Percentiles rank a stretch among this genome's conserved stretches.
These are phyloP conservation scores for Acanthiza pusilla DNA, from an alignment of 2,797 vertebrate genomes.

Conservation along the genomic window DNA sequence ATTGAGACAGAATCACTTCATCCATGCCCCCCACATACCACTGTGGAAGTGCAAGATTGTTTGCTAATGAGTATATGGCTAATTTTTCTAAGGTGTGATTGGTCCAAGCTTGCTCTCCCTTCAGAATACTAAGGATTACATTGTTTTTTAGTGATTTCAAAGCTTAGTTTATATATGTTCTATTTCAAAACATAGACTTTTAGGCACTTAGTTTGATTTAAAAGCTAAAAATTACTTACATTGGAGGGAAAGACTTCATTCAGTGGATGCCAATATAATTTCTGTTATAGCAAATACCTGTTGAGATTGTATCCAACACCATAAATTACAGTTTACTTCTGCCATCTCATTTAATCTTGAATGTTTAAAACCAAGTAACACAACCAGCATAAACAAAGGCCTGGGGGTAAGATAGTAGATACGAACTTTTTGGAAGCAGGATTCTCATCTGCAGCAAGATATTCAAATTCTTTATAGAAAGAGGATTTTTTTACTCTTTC, in stretches of 20 bases:
- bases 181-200: neutral
- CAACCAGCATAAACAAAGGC: neutral
- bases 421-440: neutral
- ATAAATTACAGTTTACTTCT: neutral
- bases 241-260: neutral
- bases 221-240: neutral
- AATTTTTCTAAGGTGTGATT: neutral
- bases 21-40: neutral
- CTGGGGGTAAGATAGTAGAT: neutral
- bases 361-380: neutral
- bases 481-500: neutral
- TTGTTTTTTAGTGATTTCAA: neutral
- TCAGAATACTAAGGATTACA: neutral
- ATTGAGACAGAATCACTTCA: neutral
- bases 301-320: neutral
- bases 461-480: neutral
- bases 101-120: neutral
- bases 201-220: neutral
- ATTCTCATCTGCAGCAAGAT: neutral
- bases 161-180: neutral
- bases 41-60: neutral
- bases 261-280: neutral
- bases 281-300: neutral
- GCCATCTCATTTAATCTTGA: neutral
- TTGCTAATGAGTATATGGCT: neutral